A percentile compares a stretch with the other conserved stretches of the same genome.
Evolutionary conservation across 1,140 invertebrate species (phyloP).

Genomic region (Drosophila pallidifrons): DNA sequence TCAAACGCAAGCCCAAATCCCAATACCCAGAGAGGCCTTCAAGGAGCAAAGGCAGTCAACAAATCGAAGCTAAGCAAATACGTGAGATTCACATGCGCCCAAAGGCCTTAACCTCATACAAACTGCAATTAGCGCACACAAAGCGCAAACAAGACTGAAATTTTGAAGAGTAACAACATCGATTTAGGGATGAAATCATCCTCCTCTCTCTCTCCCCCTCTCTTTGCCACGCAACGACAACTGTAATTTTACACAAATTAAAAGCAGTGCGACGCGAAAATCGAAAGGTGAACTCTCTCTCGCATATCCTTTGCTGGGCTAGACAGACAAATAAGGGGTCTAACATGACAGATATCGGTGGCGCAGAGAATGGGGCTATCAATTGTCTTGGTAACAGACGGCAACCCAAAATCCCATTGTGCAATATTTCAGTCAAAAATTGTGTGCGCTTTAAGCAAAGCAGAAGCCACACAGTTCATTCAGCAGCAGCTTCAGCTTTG

Average conservation of each 20-base stretch:
- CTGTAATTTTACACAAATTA: constrained; percentile 70
- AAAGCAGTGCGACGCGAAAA: constrained; percentile 50
- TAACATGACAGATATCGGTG: neutral
- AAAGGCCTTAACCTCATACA: constrained; percentile 42
- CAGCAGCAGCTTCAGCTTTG: constrained; percentile 49
- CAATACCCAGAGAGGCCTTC: constrained; percentile 30
- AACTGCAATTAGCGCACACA: constrained; percentile 68
- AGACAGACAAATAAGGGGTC: constrained; percentile 30
- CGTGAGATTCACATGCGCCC: constrained; percentile 8
- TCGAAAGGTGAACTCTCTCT: constrained; percentile 5
- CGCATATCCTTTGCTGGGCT: constrained; percentile 3
- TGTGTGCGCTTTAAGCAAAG: constrained; percentile 43
- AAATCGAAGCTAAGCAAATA: constrained; percentile 57
- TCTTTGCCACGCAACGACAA: constrained; percentile 7
- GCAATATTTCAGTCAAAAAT: constrained; percentile 31
- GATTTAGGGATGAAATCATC: constrained; percentile 23
- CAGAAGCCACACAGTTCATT: constrained; percentile 22
- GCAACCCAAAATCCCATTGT: constrained; percentile 46
- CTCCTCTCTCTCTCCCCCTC: no score
- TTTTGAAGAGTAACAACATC: constrained; percentile 21
- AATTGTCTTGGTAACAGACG: constrained; percentile 75
- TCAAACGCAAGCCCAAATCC: constrained; percentile 5
- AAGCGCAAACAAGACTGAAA: constrained; percentile 59
- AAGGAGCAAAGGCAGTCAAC: constrained; percentile 35
- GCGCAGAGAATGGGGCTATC: constrained; percentile 37